Conservation (phyloP, 2,113 vertebrate genomes). For the Alosa alosa region DNA sequence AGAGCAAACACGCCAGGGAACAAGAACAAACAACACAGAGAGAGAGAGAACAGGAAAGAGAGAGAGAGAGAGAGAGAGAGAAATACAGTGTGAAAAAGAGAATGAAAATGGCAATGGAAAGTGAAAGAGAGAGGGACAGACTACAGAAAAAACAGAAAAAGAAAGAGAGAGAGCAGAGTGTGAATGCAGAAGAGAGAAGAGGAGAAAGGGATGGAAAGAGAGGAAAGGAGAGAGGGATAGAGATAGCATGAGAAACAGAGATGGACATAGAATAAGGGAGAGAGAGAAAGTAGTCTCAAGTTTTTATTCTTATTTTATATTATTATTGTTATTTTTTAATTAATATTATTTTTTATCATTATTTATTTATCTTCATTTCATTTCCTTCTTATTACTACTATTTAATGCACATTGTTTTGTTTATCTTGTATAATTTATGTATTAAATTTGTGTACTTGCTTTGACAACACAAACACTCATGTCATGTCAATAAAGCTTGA, state of each 20-base stretch:
- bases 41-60: conserved; percentile 58
- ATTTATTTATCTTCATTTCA: no score
- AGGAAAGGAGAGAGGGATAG: not conserved
- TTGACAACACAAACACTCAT: no score
- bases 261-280: not conserved
- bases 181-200: not conserved
- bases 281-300: no score
- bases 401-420: no score
- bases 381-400: no score
- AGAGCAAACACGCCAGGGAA: not conserved
- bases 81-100: not conserved
- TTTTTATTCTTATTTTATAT: no score
- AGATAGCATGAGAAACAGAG: not conserved
- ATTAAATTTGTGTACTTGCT: no score
- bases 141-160: not conserved
- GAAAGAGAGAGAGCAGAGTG: not conserved
- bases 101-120: not conserved
- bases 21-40: conserved; percentile 58
- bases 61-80: not conserved
- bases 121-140: not conserved
- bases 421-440: no score
- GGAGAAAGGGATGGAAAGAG: not conserved
- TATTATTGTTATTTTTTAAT: no score
- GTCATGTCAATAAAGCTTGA: no score
- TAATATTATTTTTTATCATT: no score